Conservation (phyloP, 2,113 vertebrate genomes). For the Bettongia penicillata region DNA sequence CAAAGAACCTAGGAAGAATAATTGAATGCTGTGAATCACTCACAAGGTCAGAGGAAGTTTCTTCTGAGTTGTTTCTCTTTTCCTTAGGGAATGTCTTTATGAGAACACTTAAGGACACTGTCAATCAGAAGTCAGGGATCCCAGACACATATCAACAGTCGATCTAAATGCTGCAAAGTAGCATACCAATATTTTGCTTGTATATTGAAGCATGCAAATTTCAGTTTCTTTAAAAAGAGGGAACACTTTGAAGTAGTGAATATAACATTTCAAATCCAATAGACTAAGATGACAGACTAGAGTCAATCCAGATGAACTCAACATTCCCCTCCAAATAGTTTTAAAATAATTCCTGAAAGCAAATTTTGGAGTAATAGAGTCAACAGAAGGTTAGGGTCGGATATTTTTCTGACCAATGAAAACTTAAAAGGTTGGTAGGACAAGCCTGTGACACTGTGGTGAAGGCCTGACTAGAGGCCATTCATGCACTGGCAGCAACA, state of each 20-base stretch:
- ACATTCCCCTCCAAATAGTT: not conserved
- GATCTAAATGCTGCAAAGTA: not conserved
- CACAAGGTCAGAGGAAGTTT: not conserved
- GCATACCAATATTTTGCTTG: not conserved
- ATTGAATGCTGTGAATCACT: not conserved
- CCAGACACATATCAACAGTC: not conserved
- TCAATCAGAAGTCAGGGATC: not conserved
- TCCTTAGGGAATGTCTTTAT: not conserved
- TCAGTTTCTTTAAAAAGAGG: not conserved
- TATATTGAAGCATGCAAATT: not conserved
- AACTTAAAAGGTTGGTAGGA: not conserved
- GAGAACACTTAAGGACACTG: not conserved
- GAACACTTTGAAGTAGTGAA: not conserved
- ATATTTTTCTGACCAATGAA: not conserved
- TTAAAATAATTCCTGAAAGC: not conserved
- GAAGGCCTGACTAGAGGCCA: not conserved
- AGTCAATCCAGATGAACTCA: not conserved
- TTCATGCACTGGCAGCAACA: not conserved
- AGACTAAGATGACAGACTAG: not conserved
- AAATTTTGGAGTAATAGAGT: not conserved
- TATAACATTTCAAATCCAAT: not conserved
- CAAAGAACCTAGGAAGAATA: not conserved
- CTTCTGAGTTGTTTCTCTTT: not conserved
- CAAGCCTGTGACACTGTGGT: not conserved
- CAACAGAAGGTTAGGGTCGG: not conserved